phyloP scores from a whole-genome alignment of 2,113 vertebrate species.

The Asarcornis scutulata region DNA sequence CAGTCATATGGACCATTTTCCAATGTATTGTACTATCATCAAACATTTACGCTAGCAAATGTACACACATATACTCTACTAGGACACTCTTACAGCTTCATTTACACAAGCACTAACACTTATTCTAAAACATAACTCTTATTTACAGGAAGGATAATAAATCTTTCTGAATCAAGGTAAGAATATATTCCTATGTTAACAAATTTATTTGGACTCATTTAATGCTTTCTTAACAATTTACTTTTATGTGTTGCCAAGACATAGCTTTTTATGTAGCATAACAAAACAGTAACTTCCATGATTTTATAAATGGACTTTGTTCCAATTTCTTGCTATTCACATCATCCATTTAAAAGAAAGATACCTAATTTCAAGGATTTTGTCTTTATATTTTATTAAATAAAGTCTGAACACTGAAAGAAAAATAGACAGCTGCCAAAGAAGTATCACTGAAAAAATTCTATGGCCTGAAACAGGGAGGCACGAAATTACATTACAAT shows the following conservation, averaged over 20 bases:
- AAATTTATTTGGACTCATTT: constrained; percentile 33
- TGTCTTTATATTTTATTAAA: constrained; percentile 13
- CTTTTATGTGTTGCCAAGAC: constrained; percentile 26
- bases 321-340: constrained; percentile 4
- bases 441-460: constrained; percentile 37
- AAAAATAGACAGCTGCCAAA: constrained; percentile 19
- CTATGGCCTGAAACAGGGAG: constrained; percentile 62
- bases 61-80: constrained; percentile 24
- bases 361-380: constrained; percentile 36
- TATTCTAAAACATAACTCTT: constrained; percentile 44
- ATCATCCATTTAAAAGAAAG: constrained; percentile 20
- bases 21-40: background rate
- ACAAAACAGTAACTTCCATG: constrained; percentile 11
- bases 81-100: constrained; percentile 1
- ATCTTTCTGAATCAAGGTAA: constrained; percentile 31
- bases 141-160: constrained; percentile 18
- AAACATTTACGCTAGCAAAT: background rate
- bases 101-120: constrained; percentile 38
- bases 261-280: constrained; percentile 2
- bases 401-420: constrained; percentile 22
- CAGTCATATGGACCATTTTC: constrained; percentile 21
- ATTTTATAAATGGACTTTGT: background rate
- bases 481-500: constrained; percentile 63
- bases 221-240: constrained; percentile 24
- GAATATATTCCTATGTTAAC: constrained; percentile 10